Evolutionary conservation across 2,797 vertebrate genomes (phyloP).

Genomic region (Bradypus variegatus): DNA sequence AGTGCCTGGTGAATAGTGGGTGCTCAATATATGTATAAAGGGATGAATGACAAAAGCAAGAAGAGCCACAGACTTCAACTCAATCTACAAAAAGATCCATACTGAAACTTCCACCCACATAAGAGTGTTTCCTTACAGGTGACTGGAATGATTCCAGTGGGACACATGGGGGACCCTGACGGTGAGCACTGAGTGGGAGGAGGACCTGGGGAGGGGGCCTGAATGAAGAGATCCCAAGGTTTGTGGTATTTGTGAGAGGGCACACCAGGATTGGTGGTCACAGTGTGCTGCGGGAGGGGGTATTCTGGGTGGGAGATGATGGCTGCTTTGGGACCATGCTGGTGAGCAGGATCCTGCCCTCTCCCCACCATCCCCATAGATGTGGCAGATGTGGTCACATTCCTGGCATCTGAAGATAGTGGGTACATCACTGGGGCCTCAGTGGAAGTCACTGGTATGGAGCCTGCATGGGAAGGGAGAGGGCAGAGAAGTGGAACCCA

Average conservation of each 20-base stretch:
- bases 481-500: slow-evolving; percentile 2
- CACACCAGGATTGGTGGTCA: neutral
- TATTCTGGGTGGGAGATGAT: neutral
- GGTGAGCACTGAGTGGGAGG: slow-evolving; percentile 69
- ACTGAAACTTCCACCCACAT: slow-evolving; percentile 7
- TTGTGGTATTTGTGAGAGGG: neutral
- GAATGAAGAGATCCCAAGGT: neutral
- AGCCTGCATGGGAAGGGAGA: neutral
- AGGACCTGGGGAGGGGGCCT: neutral
- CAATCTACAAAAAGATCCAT: neutral
- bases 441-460: slow-evolving; percentile 85
- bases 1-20: neutral
- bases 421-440: slow-evolving; percentile 86
- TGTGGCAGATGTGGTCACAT: slow-evolving; percentile 85
- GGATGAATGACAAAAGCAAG: neutral
- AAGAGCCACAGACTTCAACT: neutral
- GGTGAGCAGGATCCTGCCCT: neutral
- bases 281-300: neutral
- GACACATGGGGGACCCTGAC: slow-evolving; percentile 79
- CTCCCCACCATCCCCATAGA: slow-evolving; percentile 68
- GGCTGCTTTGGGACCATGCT: neutral
- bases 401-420: slow-evolving; percentile 87
- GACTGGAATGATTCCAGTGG: slow-evolving; percentile 77
- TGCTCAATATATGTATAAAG: neutral
- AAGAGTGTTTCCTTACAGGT: slow-evolving; percentile 72